A percentile compares a stretch with the other conserved stretches of the same genome.
Evolutionary conservation across 2,888 invertebrate genomes (phyloP).

Genomic region (Drosophila prolongata): DNA sequence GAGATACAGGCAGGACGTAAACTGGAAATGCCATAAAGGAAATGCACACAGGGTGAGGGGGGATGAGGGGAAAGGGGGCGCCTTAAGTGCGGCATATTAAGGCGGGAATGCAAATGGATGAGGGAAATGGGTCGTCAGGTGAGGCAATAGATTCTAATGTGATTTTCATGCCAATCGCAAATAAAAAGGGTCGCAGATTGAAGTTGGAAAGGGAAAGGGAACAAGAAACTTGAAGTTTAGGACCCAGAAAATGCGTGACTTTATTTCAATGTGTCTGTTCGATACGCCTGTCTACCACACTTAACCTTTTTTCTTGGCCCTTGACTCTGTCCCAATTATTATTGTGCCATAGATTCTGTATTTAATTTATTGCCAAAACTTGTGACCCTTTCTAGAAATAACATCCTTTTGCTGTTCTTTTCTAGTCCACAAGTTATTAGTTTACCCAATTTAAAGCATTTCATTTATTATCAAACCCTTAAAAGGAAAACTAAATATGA

Average conservation of each 20-base stretch:
- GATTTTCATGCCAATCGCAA: slow-evolving; percentile 46
- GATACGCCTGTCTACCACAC: slow-evolving; percentile 3
- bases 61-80: slow-evolving; percentile 7
- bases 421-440: too few relatives aligned
- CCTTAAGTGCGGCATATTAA: slow-evolving; percentile 18
- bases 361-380: slow-evolving; percentile 12
- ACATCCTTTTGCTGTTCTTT: too few relatives aligned
- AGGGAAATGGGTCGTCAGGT: slow-evolving; percentile 38
- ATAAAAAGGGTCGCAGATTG: slow-evolving; percentile 25
- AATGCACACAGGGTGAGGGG: slow-evolving; percentile 46
- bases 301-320: slow-evolving; percentile 16
- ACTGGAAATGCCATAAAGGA: slow-evolving; percentile 63
- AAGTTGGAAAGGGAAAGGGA: background rate
- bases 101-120: slow-evolving; percentile 37
- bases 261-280: slow-evolving; percentile 10
- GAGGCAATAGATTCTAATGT: slow-evolving; percentile 48
- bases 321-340: slow-evolving; percentile 6
- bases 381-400: too few relatives aligned
- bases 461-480: too few relatives aligned
- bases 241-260: slow-evolving; percentile 15
- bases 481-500: too few relatives aligned
- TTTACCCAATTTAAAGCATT: too few relatives aligned
- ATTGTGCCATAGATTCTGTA: background rate
- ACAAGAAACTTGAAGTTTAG: background rate
- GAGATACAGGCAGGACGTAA: slow-evolving; percentile 27